These are phyloP conservation scores for Seriola dumerili DNA, from an alignment of 2,113 vertebrate genomes.

Conservation along the genomic window DNA sequence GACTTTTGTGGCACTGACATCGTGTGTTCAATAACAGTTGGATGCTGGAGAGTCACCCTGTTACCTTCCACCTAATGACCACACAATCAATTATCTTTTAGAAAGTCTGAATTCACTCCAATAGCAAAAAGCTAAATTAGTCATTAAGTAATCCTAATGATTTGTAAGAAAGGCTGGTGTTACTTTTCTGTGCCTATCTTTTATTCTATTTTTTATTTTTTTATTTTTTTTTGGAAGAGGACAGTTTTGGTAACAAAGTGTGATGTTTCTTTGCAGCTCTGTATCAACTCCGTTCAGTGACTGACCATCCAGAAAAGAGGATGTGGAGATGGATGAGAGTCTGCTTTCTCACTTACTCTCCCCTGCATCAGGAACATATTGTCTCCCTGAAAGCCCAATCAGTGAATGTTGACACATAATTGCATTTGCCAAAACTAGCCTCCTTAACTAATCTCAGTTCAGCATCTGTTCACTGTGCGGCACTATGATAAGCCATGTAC, in stretches of 20 bases:
- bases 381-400: slow-evolving; percentile 58
- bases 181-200: no score
- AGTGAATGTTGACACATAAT: slow-evolving; percentile 57
- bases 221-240: no score
- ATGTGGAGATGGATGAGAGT: slow-evolving; percentile 30
- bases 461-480: slow-evolving; percentile 61
- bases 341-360: slow-evolving; percentile 12
- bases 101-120: slow-evolving; percentile 42
- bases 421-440: slow-evolving; percentile 44
- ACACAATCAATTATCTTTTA: no score
- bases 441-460: slow-evolving; percentile 45
- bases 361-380: slow-evolving; percentile 26
- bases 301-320: slow-evolving; percentile 12
- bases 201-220: no score
- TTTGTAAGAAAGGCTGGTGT: no score
- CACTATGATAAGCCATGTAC: no score
- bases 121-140: slow-evolving; percentile 24
- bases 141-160: slow-evolving; percentile 31
- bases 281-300: not conserved
- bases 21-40: no score
- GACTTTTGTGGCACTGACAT: not conserved
- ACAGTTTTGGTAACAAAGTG: not conserved
- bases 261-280: not conserved
- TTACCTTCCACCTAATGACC: slow-evolving; percentile 4
- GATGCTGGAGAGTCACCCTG: no score